Base-by-base conservation (phyloP, 2,113 vertebrate genomes). In the Oncorhynchus clarkii region DNA sequence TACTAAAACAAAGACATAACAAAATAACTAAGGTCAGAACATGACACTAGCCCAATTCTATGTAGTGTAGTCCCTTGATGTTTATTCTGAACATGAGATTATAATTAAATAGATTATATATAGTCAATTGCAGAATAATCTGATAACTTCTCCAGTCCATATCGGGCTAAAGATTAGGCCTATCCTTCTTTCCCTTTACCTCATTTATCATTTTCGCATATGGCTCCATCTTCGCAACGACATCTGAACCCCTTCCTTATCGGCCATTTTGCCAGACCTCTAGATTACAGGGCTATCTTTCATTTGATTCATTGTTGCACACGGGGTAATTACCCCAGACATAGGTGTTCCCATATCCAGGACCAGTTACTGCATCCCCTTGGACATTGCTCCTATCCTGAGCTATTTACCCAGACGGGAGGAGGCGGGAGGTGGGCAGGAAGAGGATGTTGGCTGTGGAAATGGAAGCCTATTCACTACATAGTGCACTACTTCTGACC, bases 251-350 rank as follows among this genome's bases (percentile, higher is more conserved):
- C 76, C 75, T 81, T 71, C 69, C 80, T 88, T 84, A 90, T 91
- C 90, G 89, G 62, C 54, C 26, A 82, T 80, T 80, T 88, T 80
- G 82, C 82, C 90, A 89, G 87, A 87, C 88, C 82, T 81, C 9
- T 85, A 88, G 88, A 90, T 90, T 89, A 83, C 88, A 80, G 86
- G 81, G 80, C 87, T 88, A 91, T 87, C 89, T 91, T 88, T 91
- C 88, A 88, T 87, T 91, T 89, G 84, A 86, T 88, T 91, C 86
- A 89, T 91, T 90, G 90, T 45, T 90, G 88, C 85, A 84, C 72
- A 71, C 81, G 88, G 85, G 86, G 90, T 90, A 91, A 92, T 93
- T 92, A 90, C 86, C 86, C 81, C 86, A 79, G 86, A 90, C 88
- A 93, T 91, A 89, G 91, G 87, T 88, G 80, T 85, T 88, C 77